Evolutionary conservation across 2,113 vertebrate genomes (phyloP).

Genomic region (Sander lucioperca): DNA sequence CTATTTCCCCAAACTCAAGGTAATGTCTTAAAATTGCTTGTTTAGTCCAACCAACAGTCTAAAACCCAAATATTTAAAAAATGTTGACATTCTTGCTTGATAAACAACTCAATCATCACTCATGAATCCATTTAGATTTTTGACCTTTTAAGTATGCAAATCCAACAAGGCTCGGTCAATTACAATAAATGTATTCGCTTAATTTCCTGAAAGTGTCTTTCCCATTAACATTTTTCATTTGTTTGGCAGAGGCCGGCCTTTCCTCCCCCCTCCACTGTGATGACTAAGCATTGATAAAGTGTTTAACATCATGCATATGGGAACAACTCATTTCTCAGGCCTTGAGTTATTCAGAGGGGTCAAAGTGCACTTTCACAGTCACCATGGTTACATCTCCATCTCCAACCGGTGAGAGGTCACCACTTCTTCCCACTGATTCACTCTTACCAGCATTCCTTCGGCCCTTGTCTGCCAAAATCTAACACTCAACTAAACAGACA

Average conservation of each 20-base stretch:
- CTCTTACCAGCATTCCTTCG: constrained; percentile 53
- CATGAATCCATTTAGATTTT: background rate
- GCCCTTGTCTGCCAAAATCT: constrained; percentile 42
- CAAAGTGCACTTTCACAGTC: constrained; percentile 54
- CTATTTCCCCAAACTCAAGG: background rate
- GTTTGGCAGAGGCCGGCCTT: background rate
- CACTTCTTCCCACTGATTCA: constrained; percentile 38
- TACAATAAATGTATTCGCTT: constrained; percentile 6
- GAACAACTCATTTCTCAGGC: constrained; percentile 65
- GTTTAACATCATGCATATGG: constrained; percentile 47
- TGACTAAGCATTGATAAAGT: constrained; percentile 43
- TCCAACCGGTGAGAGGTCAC: constrained; percentile 47
- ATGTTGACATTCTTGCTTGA: background rate
- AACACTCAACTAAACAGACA: background rate
- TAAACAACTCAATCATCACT: background rate
- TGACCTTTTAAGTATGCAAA: background rate
- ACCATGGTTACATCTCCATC: constrained; percentile 60
- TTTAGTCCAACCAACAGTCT: background rate
- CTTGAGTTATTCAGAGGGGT: constrained; percentile 50
- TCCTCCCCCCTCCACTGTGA: background rate
- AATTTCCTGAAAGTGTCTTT: constrained; percentile 23
- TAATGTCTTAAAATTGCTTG: background rate
- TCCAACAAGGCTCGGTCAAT: background rate
- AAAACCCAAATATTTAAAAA: no score
- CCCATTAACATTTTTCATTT: constrained; percentile 20